Conservation (phyloP, 2,888 invertebrate genomes). For the Sinhomidia bicolor region DNA sequence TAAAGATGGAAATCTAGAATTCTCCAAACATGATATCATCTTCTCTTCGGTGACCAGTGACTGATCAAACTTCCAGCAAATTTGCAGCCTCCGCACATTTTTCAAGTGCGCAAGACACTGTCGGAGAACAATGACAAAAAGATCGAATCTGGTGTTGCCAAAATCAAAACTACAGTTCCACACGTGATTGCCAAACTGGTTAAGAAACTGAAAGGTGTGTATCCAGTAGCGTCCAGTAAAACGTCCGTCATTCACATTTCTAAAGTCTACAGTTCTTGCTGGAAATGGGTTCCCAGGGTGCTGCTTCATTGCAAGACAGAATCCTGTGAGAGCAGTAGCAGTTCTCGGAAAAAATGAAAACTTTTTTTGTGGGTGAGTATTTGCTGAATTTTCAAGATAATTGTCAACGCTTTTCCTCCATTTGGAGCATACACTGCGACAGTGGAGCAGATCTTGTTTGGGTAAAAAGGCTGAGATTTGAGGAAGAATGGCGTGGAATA, state of each 20-base stretch:
- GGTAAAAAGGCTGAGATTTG: background rate
- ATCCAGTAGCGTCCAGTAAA: slow-evolving; percentile 1
- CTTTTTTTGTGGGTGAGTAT: background rate
- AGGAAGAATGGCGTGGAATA: slow-evolving; percentile 1
- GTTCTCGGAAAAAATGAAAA: background rate
- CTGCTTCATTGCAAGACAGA: background rate
- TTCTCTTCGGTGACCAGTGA: background rate
- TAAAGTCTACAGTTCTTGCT: background rate
- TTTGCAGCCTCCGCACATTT: background rate
- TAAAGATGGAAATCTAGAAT: background rate
- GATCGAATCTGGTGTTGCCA: background rate
- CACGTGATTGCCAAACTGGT: background rate
- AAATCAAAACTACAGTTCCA: background rate
- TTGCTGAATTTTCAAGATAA: background rate
- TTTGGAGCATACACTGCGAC: background rate
- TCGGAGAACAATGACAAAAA: slow-evolving; percentile 1
- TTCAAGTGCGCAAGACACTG: background rate
- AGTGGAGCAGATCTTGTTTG: background rate
- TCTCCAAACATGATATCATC: background rate
- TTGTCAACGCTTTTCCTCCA: background rate
- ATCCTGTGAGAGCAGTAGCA: background rate
- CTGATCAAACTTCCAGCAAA: background rate
- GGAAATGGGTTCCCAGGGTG: background rate
- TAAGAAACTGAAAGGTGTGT: background rate
- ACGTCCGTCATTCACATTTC: background rate